Percentiles rank a stretch among this genome's conserved stretches.
These are phyloP conservation scores for Microcebus murinus DNA, from an alignment of 2,113 vertebrate species.

Conservation along the genomic window DNA sequence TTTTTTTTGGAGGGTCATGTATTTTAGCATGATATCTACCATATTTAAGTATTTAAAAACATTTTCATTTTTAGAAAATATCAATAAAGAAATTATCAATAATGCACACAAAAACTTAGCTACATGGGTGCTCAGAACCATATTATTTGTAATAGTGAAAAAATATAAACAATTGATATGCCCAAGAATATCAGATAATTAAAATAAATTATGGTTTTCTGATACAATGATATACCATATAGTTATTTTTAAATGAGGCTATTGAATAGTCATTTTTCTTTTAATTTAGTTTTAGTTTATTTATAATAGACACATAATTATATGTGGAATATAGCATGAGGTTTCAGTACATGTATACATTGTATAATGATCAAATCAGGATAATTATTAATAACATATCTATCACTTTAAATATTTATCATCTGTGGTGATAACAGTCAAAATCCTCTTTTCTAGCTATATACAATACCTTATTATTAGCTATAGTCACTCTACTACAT, in stretches of 20 bases:
- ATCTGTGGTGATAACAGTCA: neutral
- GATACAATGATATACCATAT: neutral
- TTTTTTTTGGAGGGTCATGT: neutral
- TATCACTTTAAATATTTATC: neutral
- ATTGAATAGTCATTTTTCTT: neutral
- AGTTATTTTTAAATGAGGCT: neutral
- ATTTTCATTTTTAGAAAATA: conserved; percentile 15
- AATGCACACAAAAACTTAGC: neutral
- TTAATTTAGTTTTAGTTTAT: neutral
- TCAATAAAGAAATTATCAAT: neutral
- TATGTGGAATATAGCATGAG: neutral
- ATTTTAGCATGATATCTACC: neutral
- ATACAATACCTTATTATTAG: neutral
- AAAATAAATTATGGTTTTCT: neutral
- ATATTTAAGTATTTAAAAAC: neutral
- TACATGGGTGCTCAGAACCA: neutral
- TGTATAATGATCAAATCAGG: neutral
- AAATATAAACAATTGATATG: neutral
- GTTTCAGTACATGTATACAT: neutral
- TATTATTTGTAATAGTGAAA: neutral
- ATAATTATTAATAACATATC: neutral
- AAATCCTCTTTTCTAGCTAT: neutral
- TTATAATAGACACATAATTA: neutral
- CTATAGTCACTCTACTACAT: neutral
- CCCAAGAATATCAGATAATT: neutral